Conservation (phyloP, 2,888 invertebrate genomes). For the Pherbina coryleti region DNA sequence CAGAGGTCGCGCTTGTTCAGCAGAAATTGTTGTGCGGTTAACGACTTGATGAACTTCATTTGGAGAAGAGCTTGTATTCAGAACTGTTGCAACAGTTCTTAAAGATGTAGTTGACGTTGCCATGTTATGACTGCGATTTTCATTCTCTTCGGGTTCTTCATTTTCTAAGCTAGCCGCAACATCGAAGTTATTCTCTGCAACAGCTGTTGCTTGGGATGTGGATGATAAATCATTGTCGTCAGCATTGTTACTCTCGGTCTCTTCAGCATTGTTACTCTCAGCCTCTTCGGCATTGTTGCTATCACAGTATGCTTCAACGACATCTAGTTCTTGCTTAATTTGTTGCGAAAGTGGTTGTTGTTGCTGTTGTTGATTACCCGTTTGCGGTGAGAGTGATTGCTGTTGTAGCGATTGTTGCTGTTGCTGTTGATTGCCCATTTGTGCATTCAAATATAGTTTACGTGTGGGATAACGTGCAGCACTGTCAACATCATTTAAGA, state of each 20-base stretch:
- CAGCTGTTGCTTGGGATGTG: conserved; percentile 8
- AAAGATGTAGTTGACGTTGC: conserved; percentile 6
- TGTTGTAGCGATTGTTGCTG: conserved; percentile 37
- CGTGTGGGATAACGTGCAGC: conserved; percentile 47
- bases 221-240: conserved; percentile 44
- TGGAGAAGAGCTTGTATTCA: neutral
- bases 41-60: neutral
- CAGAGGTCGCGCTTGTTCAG: neutral
- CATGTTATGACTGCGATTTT: neutral
- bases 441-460: conserved; percentile 55
- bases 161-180: conserved; percentile 27
- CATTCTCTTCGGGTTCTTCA: conserved; percentile 53
- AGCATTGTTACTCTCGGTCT: conserved; percentile 50
- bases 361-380: conserved; percentile 30
- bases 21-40: neutral
- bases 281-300: conserved; percentile 45
- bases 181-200: neutral
- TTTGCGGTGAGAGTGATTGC: neutral
- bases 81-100: conserved; percentile 10
- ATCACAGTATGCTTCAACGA: conserved; percentile 15
- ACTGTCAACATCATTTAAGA: conserved; percentile 46
- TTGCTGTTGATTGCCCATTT: conserved; percentile 46
- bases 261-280: conserved; percentile 50
- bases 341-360: neutral
- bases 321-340: conserved; percentile 23